phyloP scores from a whole-genome alignment of 2,888 invertebrate genomes.

The Patella caerulea region DNA sequence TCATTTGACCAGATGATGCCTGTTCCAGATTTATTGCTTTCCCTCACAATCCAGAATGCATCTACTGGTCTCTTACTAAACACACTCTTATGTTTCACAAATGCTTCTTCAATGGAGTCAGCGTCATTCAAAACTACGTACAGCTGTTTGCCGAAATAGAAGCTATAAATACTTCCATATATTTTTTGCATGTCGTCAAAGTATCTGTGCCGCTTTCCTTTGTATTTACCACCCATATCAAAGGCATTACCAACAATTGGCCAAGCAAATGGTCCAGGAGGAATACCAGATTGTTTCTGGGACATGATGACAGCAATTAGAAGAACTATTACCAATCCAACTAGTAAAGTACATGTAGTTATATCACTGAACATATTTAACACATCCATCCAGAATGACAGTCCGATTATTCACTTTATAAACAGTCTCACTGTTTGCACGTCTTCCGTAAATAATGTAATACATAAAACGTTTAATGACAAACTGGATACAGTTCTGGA shows the following conservation, averaged over 20 bases:
- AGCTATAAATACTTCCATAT: neutral
- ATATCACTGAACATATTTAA: no score
- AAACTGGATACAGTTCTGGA: no score
- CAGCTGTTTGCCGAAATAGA: neutral
- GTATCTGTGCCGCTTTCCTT: neutral
- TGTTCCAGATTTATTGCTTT: neutral
- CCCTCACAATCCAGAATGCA: neutral
- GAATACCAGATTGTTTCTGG: neutral
- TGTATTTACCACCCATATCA: neutral
- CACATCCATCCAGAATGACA: no score
- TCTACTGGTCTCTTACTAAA: neutral
- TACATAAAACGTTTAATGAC: no score
- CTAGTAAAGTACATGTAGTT: neutral
- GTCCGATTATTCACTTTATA: no score
- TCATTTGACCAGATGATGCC: slow-evolving; percentile 5
- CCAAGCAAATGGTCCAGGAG: neutral
- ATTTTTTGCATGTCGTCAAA: neutral
- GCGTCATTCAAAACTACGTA: neutral
- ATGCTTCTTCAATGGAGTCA: neutral
- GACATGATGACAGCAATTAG: neutral
- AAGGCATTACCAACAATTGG: neutral
- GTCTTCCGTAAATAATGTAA: no score
- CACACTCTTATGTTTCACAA: neutral
- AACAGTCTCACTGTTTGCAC: no score
- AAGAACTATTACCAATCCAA: neutral